These are phyloP conservation scores for Stomatorhinus walkeri DNA, from an alignment of 2,797 vertebrate genomes.

Conservation along the genomic window DNA sequence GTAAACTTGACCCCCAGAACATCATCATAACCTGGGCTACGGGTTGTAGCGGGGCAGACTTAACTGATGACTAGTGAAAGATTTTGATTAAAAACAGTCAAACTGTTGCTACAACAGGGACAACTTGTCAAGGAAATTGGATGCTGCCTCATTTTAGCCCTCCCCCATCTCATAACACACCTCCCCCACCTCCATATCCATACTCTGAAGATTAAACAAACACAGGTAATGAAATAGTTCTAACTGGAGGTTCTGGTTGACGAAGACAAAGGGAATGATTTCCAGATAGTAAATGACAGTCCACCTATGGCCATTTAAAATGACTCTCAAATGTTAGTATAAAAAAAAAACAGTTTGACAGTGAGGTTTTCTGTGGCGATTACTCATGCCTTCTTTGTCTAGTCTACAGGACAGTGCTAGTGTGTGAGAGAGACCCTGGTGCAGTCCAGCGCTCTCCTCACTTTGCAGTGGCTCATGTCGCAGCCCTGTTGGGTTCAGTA, in stretches of 20 bases:
- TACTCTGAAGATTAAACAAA: background rate
- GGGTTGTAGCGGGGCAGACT: background rate
- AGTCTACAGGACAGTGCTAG: background rate
- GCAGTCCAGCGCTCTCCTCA: background rate
- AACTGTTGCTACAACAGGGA: background rate
- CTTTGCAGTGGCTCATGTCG: background rate
- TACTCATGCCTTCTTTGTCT: background rate
- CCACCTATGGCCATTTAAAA: background rate
- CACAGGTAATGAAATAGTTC: background rate
- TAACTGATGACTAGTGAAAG: background rate
- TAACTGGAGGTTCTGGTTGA: background rate
- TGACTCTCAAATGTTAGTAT: background rate
- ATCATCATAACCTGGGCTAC: background rate
- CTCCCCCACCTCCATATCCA: background rate
- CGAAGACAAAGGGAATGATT: background rate
- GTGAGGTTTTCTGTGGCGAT: background rate
- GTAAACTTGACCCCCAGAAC: background rate
- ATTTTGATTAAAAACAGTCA: background rate
- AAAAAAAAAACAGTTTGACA: background rate
- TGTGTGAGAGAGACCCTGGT: background rate
- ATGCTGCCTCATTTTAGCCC: background rate
- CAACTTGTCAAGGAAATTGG: slow-evolving; percentile 20
- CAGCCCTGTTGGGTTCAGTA: background rate
- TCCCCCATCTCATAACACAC: background rate
- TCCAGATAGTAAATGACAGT: background rate